Evolutionary conservation across 2,888 invertebrate species (phyloP).

Genomic region (Acronicta alni): DNA sequence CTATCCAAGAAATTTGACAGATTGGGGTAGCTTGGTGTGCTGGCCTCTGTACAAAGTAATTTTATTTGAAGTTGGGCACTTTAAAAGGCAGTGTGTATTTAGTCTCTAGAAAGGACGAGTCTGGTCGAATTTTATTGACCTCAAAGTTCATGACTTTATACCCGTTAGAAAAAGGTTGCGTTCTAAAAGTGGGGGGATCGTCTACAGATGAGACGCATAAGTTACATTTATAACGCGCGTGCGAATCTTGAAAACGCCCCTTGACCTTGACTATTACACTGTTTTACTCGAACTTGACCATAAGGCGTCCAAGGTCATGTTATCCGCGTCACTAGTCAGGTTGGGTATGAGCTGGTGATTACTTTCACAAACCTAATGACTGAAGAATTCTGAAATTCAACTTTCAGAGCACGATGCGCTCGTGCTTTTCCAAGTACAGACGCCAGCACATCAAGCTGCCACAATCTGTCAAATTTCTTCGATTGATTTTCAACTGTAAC

Average conservation of each 20-base stretch:
- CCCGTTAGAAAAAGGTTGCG: slow-evolving; percentile 53
- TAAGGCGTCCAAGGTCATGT: slow-evolving; percentile 5
- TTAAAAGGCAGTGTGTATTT: slow-evolving; percentile 41
- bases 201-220: slow-evolving; percentile 48
- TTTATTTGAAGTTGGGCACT: not conserved
- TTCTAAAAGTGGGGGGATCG: slow-evolving; percentile 28
- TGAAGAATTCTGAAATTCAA: too few relatives aligned
- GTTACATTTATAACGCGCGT: slow-evolving; percentile 38
- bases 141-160: slow-evolving; percentile 59
- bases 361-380: too few relatives aligned
- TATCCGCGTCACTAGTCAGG: not conserved
- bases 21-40: too few relatives aligned
- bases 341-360: too few relatives aligned
- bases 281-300: slow-evolving; percentile 8
- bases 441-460: too few relatives aligned
- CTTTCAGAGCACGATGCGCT: too few relatives aligned
- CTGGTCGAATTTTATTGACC: slow-evolving; percentile 60
- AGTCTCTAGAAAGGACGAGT: slow-evolving; percentile 57
- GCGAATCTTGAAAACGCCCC: slow-evolving; percentile 25
- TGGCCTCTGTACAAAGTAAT: too few relatives aligned
- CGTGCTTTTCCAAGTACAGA: too few relatives aligned
- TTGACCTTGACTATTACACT: slow-evolving; percentile 26
- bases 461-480: too few relatives aligned
- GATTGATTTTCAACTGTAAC: too few relatives aligned
- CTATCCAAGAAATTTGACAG: too few relatives aligned